Evolutionary conservation across 2,797 vertebrate species (phyloP), one percentile per base, ranked within the genome.

Genomic region (Danionella dracula): DNA sequence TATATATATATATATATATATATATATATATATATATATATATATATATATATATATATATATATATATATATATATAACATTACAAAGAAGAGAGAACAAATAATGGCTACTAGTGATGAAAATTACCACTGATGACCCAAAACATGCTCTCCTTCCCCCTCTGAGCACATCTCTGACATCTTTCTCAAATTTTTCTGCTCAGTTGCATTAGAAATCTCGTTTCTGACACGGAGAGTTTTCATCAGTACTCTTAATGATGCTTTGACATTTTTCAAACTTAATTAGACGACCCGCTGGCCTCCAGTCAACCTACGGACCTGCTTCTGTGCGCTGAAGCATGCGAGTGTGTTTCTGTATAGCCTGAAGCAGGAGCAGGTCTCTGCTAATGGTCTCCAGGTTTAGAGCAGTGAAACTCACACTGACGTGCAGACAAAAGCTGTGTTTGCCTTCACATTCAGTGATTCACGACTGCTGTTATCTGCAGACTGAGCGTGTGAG

Each of bases 371-470:
- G 3, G 6, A 3, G 3, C 23, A 27, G 16, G 4, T 40, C 59
- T 45, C 41, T 27, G 23, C 6, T 46, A 7, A 35, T 4, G 8
- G 61, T 64, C 31, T 57, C n/a, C 1, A 6, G 15, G 11, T 21
- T 42, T 40, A 45, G 44, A 66, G 41, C 32, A 11, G 27, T 7
- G 8, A 16, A 17, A 51, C 41, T 38, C 27, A 64, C 21, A 4
- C 11, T 55, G 58, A 68, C 35, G 13, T 17, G 5, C 34, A 40
- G 27, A 73, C 53, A 50, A 70, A 63, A 67, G 31, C 29, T 37
- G n/a, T 31, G 46, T 41, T 49, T 61, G 62, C 40, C 59, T 72
- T 76, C 55, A 70, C 46, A 35, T 40, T 48, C 66, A 27, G 23
- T 27, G 23, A 32, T 20, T 31, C n/a, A n/a, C 1, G 6, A 27